These are phyloP conservation scores for Drosophila sp. DNA, from an alignment of 1,140 invertebrate species.

Conservation along the genomic window DNA sequence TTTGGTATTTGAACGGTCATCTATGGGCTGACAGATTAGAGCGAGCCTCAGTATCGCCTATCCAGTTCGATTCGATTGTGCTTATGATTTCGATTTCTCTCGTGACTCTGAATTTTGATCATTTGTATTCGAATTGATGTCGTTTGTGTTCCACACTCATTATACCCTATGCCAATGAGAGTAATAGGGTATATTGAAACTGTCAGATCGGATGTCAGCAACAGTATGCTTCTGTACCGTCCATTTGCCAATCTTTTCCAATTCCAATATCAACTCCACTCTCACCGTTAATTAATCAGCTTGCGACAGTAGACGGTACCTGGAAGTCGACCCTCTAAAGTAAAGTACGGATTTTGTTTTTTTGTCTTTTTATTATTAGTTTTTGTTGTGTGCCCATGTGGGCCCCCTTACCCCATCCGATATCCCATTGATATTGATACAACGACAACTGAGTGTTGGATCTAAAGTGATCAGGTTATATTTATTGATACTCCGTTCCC, in stretches of 20 bases:
- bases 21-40: slow-evolving; percentile 14
- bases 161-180: not conserved
- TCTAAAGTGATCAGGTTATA: slow-evolving; percentile 30
- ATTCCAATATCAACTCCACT: no score
- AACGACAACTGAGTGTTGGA: slow-evolving; percentile 10
- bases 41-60: not conserved
- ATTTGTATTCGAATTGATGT: slow-evolving; percentile 20
- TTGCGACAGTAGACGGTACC: not conserved
- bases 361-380: slow-evolving; percentile 14
- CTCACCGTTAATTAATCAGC: no score
- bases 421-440: slow-evolving; percentile 17
- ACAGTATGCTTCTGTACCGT: no score
- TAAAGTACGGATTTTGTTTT: not conserved
- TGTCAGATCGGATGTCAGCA: no score
- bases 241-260: no score
- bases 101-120: slow-evolving; percentile 20
- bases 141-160: slow-evolving; percentile 8
- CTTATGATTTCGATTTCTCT: slow-evolving; percentile 23
- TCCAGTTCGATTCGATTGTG: slow-evolving; percentile 20
- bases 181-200: not conserved
- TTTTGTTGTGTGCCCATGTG: slow-evolving; percentile 19
- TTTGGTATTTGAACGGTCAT: slow-evolving; percentile 17
- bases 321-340: not conserved
- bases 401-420: slow-evolving; percentile 13
- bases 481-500: slow-evolving; percentile 31